Conservation (phyloP, 2,113 vertebrate species). For the Hirundichthys speculiger region DNA sequence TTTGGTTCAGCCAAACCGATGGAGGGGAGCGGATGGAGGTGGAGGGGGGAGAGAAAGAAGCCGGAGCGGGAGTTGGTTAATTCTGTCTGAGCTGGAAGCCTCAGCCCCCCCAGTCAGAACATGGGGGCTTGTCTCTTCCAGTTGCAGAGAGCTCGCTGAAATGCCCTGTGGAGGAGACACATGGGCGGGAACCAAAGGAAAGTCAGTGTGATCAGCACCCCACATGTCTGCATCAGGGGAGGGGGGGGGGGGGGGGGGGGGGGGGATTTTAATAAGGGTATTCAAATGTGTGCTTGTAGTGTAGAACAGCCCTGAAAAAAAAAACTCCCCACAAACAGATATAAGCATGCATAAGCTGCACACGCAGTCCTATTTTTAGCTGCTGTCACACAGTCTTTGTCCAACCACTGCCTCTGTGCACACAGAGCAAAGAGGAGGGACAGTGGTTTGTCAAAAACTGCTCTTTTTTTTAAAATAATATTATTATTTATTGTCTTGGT, state of each 20-base stretch:
- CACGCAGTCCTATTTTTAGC: constrained; percentile 69
- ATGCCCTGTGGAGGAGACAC: constrained; percentile 69
- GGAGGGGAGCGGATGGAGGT: constrained; percentile 24
- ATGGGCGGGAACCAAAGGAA: constrained; percentile 50
- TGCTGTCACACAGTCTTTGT: constrained; percentile 48
- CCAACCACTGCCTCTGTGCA: constrained; percentile 35
- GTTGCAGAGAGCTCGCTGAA: constrained; percentile 62
- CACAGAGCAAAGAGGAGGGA: constrained; percentile 25
- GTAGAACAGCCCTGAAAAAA: constrained; percentile 41
- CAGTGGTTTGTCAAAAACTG: constrained; percentile 23
- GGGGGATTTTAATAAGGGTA: constrained; percentile 51
- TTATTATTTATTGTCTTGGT: not conserved
- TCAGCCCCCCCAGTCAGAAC: constrained; percentile 60
- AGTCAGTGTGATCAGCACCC: constrained; percentile 53
- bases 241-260: constrained; percentile 18
- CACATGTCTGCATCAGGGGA: constrained; percentile 30
- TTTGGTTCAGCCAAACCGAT: constrained; percentile 21
- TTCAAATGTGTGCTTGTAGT: constrained; percentile 44
- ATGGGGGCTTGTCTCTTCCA: constrained; percentile 72
- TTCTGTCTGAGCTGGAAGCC: constrained; percentile 70
- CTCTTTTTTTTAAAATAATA: constrained; percentile 6
- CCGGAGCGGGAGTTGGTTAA: constrained; percentile 54
- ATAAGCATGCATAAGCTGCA: constrained; percentile 40
- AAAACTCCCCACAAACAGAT: constrained; percentile 26
- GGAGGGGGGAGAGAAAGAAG: constrained; percentile 19